Conservation (phyloP, 2,888 invertebrate species). For the Mamestra brassicae region DNA sequence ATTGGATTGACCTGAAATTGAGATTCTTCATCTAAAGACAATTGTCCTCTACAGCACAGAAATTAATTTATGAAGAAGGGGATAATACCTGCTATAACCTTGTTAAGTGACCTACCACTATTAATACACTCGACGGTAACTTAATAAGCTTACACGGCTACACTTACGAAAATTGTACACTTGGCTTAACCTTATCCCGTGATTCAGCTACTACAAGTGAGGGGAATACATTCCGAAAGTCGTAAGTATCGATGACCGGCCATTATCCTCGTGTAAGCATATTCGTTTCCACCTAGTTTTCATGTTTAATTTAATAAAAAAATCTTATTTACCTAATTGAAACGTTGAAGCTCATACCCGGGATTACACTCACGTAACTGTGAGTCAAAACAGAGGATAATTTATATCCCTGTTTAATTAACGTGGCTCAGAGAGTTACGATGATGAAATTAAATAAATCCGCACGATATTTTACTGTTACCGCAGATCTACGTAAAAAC, state of each 20-base stretch:
- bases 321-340: constrained; percentile 37
- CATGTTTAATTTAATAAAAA: constrained; percentile 22
- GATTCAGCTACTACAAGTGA: not conserved
- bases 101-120: not conserved
- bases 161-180: not conserved
- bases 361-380: constrained; percentile 31
- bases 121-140: not conserved
- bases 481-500: constrained; percentile 12
- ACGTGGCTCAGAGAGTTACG: constrained; percentile 34
- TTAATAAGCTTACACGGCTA: constrained; percentile 1
- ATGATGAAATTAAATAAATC: constrained; percentile 56
- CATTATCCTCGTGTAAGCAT: not conserved
- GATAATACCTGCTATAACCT: not conserved
- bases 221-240: not conserved
- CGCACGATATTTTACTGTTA: constrained; percentile 32
- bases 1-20: not conserved
- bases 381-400: constrained; percentile 47
- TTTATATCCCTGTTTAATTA: constrained; percentile 53
- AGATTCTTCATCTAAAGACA: not conserved
- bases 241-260: not conserved
- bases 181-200: not conserved
- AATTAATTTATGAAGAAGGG: not conserved
- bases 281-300: not conserved
- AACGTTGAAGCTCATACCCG: constrained; percentile 18
- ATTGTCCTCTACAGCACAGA: not conserved